Base-by-base conservation (phyloP, 92 coral and sea anemone species). In the Zoanthus gigantus region DNA sequence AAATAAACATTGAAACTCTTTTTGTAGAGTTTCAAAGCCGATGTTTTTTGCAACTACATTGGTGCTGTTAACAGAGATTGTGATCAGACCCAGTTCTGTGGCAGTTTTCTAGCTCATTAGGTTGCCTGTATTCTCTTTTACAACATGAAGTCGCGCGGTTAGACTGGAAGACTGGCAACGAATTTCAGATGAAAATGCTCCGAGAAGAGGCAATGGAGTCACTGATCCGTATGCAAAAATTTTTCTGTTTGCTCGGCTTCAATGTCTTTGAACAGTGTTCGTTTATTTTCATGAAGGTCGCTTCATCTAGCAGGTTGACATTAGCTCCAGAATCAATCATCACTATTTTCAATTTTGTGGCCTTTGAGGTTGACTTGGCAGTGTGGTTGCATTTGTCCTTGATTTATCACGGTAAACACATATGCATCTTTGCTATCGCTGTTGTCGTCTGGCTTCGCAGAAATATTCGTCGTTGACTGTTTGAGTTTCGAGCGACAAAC, bases 161-260 rank as follows among this genome's bases (percentile, higher is more conserved):
- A 31, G 61, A 66, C 89, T 88, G 86, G 72, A 86, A 78, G 91
- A 30, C 75, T 89, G 92, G 63, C 89, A 72, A 48, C 65, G 63
- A 65, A 89, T 84, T 61, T 89, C 50, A 48, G 89, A 81, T 34
- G 87, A 46, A 66, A 83, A 79, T 2, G 74, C 76, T 68, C 91
- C 94, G 47, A 91, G 89, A 72, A 89, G 76, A 29, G 94, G 94
- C 87, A 89, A 77, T 74, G 96, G 93, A 18, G 92, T 76, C 50
- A 52, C 71, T 78, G 90, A 92, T 61, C 93, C 84, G 30, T 79
- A 88, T 76, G 88, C 42, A 79, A 88, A 92, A 46, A 82, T 83
- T 91, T 74, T 60, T 23, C 67, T 76, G 86, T 13, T 81, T 88
- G 85, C 57, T 68, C 67, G 82, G 50, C 78, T 82, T 68, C 84